Evolutionary conservation across 1,140 invertebrate genomes (phyloP), one percentile per base, ranked within the genome.

Genomic region (Drosophila gunungcola): DNA sequence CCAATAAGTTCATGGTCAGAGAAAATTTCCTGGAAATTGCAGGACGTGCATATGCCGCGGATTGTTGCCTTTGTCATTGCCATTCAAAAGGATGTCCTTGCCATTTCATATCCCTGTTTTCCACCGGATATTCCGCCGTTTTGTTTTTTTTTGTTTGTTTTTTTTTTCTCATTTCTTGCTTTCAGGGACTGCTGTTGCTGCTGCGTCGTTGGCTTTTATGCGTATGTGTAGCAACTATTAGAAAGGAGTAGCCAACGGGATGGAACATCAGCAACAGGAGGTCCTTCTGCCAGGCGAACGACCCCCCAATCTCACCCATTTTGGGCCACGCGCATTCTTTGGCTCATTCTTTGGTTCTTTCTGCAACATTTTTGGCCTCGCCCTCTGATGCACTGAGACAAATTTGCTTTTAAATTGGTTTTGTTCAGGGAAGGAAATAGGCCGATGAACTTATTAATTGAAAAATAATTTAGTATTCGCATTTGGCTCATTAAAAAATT

Each of bases 211-310:
- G 80, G 52, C 60, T 25, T 48, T 70, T 61, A 67, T 73, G 80
- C 61, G 64, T 84, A 48, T 84, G 62, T 86, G 78, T 70, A 78
- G 68, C 78, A 86, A 81, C 82, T 86, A 78, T 85, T 85, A 86
- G 82, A 86, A 80, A 86, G 61, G 52, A 85, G 80, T 61, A 61
- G 63, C 48, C 64, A 64, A 39, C 58, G 16, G 51, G 67, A 77
- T 38, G 41, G 61, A 68, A 74, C 73, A 67, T 38, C 36, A 45
- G 45, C 36, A 64, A 62, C 64, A 64, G 45, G 43, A 67, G 56
- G 16, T 43, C 46, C 65, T 70, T 45, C 41, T 68, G 53, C 38
- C 53, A 34, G 42, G 34, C 45, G 13, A 48, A 34, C 43, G 13
- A 48, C 25, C 43, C 32, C 29, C 43, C 16, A 21, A 21, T 7